Evolutionary conservation across 1,140 invertebrate species (phyloP).

Genomic region (Aphis craccivora): DNA sequence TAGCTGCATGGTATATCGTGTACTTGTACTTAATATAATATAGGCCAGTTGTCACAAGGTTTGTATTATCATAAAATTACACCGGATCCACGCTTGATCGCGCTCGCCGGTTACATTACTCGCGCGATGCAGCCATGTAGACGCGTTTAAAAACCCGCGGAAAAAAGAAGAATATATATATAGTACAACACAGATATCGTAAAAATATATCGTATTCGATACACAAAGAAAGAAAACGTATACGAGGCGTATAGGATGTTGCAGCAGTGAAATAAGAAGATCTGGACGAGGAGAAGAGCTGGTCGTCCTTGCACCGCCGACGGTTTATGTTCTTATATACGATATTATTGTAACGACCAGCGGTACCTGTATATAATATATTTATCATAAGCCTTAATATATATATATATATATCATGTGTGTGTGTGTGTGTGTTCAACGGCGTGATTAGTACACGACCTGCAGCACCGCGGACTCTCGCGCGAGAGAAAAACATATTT

Average conservation of each 20-base stretch:
- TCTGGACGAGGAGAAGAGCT: not conserved
- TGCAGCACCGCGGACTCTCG: not conserved
- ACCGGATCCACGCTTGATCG: not conserved
- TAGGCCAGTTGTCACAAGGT: not conserved
- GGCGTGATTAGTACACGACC: not conserved
- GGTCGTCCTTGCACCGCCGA: constrained; percentile 23
- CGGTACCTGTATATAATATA: not conserved
- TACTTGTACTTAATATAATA: not conserved
- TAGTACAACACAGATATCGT: not conserved
- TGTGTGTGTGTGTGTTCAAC: too few species aligned
- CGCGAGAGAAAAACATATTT: not conserved
- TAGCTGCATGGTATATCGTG: not conserved
- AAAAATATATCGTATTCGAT: not conserved
- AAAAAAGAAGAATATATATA: not conserved
- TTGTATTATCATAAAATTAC: not conserved
- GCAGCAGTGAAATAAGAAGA: not conserved
- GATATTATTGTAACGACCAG: not conserved
- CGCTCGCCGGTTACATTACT: not conserved
- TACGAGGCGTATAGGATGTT: not conserved
- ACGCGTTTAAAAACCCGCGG: not conserved
- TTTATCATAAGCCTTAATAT: too few species aligned
- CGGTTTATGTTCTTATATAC: not conserved
- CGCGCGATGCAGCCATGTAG: not conserved
- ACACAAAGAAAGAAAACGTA: not conserved
- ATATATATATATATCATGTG: not conserved